Evolutionary conservation across 1,140 invertebrate genomes (phyloP), one percentile per base, ranked within the genome.

Genomic region (Drosophila hydei): DNA sequence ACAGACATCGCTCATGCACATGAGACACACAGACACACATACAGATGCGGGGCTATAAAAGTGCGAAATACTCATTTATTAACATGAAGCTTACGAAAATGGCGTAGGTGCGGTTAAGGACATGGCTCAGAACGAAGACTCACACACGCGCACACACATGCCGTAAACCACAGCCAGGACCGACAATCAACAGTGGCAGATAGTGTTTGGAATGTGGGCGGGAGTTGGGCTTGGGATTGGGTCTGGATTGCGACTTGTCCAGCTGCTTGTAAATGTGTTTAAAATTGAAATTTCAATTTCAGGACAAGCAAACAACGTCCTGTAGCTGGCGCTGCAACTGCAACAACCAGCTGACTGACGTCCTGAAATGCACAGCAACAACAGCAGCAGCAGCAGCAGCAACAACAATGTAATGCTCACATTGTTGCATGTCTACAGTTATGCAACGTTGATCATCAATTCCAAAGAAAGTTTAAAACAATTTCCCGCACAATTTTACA

Each of bases 271-370:
- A 71, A 74, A 71, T 74, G 72, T 71, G 72, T 47, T 74, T 71
- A 64, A 74, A 71, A 74, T 74, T 74, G 72, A 74, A 74, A 74
- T 74, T 74, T 74, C 72, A 74, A 74, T 74, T 71, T 70, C 69
- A 72, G 69, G 16, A 62, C 47, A 70, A 63, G 47, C 54, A 74
- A 38, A 71, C 67, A 74, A 71, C 60, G 45, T 56, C 30, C 40
- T 45, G 60, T 19, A 50, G 19, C 12, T 40, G 33, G 18, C 18
- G 27, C 18, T 47, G 50, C 67, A 70, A 62, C 38, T 30, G 50
- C 54, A 70, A 6, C 59, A 36, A 5, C 38, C 14, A 16, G 30
- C 50, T 27, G 47, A 30, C 23, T 50, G 47, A 70, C 59, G 51
- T 56, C 21, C 45, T 48, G 43, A 14, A 58, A 14, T 16, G 42